These are phyloP conservation scores for Dromococcyx pavoninus DNA, from an alignment of 2,797 vertebrate species.

Conservation along the genomic window DNA sequence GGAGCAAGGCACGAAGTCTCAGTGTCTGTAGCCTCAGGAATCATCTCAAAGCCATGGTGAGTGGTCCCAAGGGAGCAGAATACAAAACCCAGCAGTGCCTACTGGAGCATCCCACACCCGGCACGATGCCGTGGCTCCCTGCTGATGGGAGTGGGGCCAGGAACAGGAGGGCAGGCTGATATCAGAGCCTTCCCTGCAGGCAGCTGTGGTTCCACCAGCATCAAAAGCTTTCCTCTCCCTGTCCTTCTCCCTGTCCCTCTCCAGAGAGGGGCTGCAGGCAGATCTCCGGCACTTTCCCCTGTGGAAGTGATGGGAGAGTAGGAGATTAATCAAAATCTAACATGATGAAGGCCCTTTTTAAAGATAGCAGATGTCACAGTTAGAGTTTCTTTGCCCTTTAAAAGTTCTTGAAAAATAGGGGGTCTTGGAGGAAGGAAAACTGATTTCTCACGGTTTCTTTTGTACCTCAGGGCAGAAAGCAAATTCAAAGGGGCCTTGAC, in stretches of 20 bases:
- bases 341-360: neutral
- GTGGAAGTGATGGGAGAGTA: neutral
- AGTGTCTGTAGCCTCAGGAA: neutral
- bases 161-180: neutral
- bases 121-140: rapidly evolving
- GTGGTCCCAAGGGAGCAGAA: rapidly evolving
- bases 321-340: neutral
- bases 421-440: constrained; percentile 33
- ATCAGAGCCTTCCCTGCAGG: neutral
- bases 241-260: too few species aligned
- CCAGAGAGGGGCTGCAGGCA: neutral
- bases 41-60: rapidly evolving
- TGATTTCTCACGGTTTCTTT: constrained; percentile 33
- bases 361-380: neutral
- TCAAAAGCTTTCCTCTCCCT: neutral
- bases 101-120: rapidly evolving
- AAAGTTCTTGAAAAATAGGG: constrained; percentile 20
- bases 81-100: rapidly evolving
- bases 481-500: constrained; percentile 58
- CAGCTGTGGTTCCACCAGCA: rapidly evolving
- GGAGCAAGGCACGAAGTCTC: rapidly evolving
- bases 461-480: constrained; percentile 37
- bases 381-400: constrained; percentile 2
- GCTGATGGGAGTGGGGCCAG: rapidly evolving
- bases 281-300: rapidly evolving